Evolutionary conservation across 2,888 invertebrate species (phyloP), one percentile per base, ranked within the genome.

Genomic region (Ectobius pallidus): DNA sequence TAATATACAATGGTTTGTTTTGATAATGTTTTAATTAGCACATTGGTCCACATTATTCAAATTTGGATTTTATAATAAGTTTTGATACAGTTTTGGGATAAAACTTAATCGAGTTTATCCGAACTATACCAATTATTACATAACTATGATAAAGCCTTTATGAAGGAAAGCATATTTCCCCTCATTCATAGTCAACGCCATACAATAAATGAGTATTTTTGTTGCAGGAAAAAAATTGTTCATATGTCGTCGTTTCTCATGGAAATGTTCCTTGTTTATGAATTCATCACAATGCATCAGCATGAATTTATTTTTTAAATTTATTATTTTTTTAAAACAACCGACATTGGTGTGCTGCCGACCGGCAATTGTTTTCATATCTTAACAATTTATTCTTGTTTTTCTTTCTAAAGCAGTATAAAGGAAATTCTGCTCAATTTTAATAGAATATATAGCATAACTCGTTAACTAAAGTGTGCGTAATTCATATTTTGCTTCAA

Each of bases 1-100:
- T 55, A 55, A 55, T 4, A 55, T 3, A 25, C n/a, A 18, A 0
- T n/a, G 30, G 1, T 32, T 3, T 16, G n/a, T 27, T 61, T 61
- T 61, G 11, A 61, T n/a, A 61, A 30, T 61, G 1, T 32, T 61
- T 61, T 61, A 61, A 61, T 61, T 61, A 30, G 27, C 61, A 61
- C 61, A 61, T 61, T 61, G 61, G 61, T 61, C 61, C 61, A 61
- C 61, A 61, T 30, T 49, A 61, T 61, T 16, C n/a, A 61, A 61
- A 61, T 30, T 2, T 61, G n/a, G 9, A 18, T 61, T 22, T n/a
- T n/a, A n/a, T n/a, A n/a, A 58, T 30, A 58, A 58, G 14, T 30
- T 25, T 11, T 58, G 3, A 30, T 52, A 52, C 61, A 30, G 1
- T 61, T 61, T 61, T 11, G 30, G 32, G 30, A 61, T 61, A 32